phyloP scores from a whole-genome alignment of 2,113 vertebrate species.

The Paracanthobrama guichenoti region DNA sequence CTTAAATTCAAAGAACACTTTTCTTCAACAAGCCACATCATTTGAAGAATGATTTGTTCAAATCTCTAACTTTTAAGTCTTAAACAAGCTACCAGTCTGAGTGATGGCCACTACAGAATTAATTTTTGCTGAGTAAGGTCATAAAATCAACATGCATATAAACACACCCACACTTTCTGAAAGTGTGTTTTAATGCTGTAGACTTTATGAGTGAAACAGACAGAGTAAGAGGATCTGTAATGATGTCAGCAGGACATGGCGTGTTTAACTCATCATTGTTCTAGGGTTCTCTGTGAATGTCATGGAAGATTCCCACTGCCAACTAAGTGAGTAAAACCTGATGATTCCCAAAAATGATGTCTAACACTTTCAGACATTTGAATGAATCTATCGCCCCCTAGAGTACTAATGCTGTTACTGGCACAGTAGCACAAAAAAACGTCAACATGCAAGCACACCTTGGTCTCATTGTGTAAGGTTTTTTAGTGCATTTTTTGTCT shows the following conservation, averaged over 20 bases:
- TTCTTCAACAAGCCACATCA: not conserved
- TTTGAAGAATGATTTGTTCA: not conserved
- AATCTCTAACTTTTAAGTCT: not conserved
- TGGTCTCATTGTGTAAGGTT: not conserved
- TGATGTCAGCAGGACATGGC: not conserved
- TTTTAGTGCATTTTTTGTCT: not conserved
- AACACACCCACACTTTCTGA: not conserved
- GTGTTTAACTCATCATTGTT: slow-evolving; percentile 10
- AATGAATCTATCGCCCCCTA: not conserved
- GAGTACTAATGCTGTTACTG: not conserved
- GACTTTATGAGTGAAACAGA: not conserved
- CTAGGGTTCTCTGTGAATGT: not conserved
- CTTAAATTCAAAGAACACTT: not conserved
- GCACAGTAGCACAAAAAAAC: not conserved
- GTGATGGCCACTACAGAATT: not conserved
- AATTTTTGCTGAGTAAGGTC: not conserved
- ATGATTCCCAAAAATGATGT: not conserved
- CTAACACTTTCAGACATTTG: not conserved
- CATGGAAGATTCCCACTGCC: not conserved
- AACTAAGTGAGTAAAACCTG: slow-evolving; percentile 3
- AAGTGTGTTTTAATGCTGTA: not conserved
- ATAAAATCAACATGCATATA: not conserved
- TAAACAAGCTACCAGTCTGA: not conserved
- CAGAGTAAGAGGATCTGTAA: not conserved
- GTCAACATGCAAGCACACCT: not conserved